Conservation (phyloP, 2,888 invertebrate species). For the Acleris literana region DNA sequence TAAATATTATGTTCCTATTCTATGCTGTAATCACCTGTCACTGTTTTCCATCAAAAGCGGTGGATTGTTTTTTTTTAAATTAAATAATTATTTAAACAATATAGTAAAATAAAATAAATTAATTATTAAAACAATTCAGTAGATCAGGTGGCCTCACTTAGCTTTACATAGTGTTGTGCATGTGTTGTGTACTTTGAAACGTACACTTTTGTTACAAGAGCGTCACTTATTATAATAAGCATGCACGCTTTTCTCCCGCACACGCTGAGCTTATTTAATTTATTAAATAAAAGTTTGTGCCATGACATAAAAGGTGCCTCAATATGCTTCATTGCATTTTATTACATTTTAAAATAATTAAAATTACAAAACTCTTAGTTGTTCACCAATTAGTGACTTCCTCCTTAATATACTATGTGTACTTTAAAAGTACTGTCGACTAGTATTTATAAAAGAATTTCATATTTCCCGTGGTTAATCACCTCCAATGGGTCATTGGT, state of each 20-base stretch:
- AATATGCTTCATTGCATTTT: neutral
- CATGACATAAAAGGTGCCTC: conserved; percentile 4
- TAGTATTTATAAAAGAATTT: conserved; percentile 7
- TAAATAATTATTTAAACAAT: neutral
- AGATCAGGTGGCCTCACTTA: conserved; percentile 15
- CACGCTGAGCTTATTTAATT: conserved; percentile 3
- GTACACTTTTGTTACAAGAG: no score
- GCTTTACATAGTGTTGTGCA: neutral
- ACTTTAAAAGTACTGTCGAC: conserved; percentile 24
- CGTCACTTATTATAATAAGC: neutral
- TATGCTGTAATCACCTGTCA: no score
- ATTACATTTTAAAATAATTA: conserved; percentile 1
- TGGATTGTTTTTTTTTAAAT: no score
- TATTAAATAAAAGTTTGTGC: conserved; percentile 10
- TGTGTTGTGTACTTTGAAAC: no score
- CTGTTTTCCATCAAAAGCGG: no score
- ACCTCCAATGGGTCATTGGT: neutral
- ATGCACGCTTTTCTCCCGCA: no score
- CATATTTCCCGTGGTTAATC: neutral
- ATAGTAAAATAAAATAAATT: conserved; percentile 3
- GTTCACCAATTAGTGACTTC: conserved; percentile 1
- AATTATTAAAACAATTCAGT: conserved; percentile 7
- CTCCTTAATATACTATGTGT: conserved; percentile 12
- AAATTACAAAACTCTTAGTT: neutral
- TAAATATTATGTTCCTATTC: no score